Conservation (phyloP, 2,113 vertebrate species). For the Phylloscopus whistleri region DNA sequence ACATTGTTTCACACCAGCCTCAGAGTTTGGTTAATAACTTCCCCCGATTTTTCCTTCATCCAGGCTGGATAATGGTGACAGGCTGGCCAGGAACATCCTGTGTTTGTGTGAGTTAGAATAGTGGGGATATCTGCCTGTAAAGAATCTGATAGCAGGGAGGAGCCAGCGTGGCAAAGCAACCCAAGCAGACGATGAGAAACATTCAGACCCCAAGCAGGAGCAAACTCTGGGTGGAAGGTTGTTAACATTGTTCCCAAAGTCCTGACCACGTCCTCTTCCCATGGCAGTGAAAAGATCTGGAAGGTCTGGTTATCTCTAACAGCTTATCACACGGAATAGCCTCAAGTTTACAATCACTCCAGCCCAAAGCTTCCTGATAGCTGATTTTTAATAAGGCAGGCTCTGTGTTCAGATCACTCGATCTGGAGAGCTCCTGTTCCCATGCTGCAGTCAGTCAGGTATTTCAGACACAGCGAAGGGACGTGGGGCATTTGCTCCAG, state of each 20-base stretch:
- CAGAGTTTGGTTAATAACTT: slow-evolving; percentile 87
- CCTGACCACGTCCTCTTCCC: slow-evolving; percentile 63
- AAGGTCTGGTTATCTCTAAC: slow-evolving; percentile 50
- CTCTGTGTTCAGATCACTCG: not conserved
- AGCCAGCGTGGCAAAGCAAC: slow-evolving; percentile 22
- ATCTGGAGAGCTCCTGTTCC: not conserved
- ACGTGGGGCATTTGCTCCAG: not conserved
- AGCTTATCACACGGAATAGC: not conserved
- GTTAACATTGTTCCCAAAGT: slow-evolving; percentile 51
- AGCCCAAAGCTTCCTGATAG: not conserved
- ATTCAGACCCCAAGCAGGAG: not conserved
- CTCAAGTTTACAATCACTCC: not conserved
- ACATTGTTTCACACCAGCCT: slow-evolving; percentile 82
- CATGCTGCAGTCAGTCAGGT: not conserved
- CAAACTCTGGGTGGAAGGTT: slow-evolving; percentile 19
- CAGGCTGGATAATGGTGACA: slow-evolving; percentile 85
- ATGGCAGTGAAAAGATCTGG: slow-evolving; percentile 35
- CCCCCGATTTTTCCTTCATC: slow-evolving; percentile 81
- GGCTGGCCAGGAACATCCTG: slow-evolving; percentile 96
- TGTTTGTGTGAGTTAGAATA: slow-evolving; percentile 95
- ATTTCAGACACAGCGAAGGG: rapidly evolving
- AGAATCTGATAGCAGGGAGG: slow-evolving; percentile 66
- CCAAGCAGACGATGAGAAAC: slow-evolving; percentile 39
- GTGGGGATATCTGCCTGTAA: slow-evolving; percentile 73
- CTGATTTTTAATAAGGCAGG: not conserved